Evolutionary conservation across 2,888 invertebrate genomes (phyloP).

Genomic region (Chloroclystis v-ata): DNA sequence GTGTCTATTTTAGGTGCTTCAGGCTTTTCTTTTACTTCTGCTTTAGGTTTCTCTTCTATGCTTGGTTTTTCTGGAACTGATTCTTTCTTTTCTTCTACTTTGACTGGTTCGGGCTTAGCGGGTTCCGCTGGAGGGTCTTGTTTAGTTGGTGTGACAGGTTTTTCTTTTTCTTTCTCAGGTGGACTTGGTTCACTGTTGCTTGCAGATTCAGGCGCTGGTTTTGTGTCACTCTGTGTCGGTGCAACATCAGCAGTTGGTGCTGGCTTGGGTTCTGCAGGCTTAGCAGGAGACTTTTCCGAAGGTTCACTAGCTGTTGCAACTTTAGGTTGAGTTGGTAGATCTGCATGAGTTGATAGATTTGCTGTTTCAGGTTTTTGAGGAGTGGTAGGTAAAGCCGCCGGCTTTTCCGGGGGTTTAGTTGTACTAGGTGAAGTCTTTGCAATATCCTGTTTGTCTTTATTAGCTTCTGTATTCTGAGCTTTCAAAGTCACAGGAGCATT

Average conservation of each 20-base stretch:
- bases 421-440: constrained; percentile 69
- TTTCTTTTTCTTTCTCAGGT: constrained; percentile 42
- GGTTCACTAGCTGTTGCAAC: constrained; percentile 61
- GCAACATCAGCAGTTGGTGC: constrained; percentile 62
- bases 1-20: constrained; percentile 35
- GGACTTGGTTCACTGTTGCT: constrained; percentile 47
- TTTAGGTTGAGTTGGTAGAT: constrained; percentile 56
- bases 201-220: constrained; percentile 62
- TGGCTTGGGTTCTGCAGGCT: constrained; percentile 60
- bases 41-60: constrained; percentile 39
- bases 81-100: constrained; percentile 54
- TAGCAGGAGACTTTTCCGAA: constrained; percentile 59
- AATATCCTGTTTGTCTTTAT: constrained; percentile 66
- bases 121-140: constrained; percentile 44
- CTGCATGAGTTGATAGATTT: constrained; percentile 42
- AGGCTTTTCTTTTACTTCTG: constrained; percentile 37
- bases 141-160: constrained; percentile 40
- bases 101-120: constrained; percentile 40
- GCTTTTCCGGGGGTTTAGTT: constrained; percentile 67
- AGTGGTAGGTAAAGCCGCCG: constrained; percentile 45
- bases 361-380: constrained; percentile 58
- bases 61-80: constrained; percentile 42
- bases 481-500: constrained; percentile 55
- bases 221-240: constrained; percentile 61
- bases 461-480: constrained; percentile 60